Percentiles rank a stretch among this genome's conserved stretches.
Conservation (phyloP, 2,888 invertebrate species). For the Pycnomerus fuliginosus region DNA sequence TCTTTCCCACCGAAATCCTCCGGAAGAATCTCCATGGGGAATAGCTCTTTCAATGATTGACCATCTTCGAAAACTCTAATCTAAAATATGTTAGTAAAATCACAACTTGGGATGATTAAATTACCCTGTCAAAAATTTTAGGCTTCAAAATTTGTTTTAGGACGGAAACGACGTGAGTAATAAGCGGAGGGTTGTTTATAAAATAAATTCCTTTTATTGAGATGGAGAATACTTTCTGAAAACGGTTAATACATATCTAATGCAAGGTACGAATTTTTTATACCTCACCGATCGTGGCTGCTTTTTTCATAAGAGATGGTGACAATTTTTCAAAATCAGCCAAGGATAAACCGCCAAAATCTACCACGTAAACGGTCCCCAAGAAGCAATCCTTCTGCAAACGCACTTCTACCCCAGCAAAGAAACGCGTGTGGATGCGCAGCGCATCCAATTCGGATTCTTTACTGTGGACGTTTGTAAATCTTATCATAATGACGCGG, state of each 20-base stretch:
- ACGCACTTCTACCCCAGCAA: no score
- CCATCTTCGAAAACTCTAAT: slow-evolving; percentile 29
- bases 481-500: no score
- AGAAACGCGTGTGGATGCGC: no score
- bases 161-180: slow-evolving; percentile 46
- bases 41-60: slow-evolving; percentile 26
- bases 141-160: slow-evolving; percentile 52
- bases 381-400: no score
- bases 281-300: slow-evolving; percentile 5
- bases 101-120: no score
- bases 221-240: slow-evolving; percentile 55
- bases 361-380: no score
- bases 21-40: slow-evolving; percentile 37
- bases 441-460: no score
- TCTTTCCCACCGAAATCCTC: slow-evolving; percentile 39
- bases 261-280: background rate
- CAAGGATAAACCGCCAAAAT: background rate
- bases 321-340: slow-evolving; percentile 3
- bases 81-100: slow-evolving; percentile 23
- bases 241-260: slow-evolving; percentile 20
- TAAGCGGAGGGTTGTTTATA: slow-evolving; percentile 50
- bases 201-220: slow-evolving; percentile 53
- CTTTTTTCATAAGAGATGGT: slow-evolving; percentile 1
- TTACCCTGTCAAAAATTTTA: slow-evolving; percentile 52
- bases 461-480: no score